Evolutionary conservation across 2,888 invertebrate species (phyloP), one percentile per base, ranked within the genome.

Genomic region (Stomorhina lunata): DNA sequence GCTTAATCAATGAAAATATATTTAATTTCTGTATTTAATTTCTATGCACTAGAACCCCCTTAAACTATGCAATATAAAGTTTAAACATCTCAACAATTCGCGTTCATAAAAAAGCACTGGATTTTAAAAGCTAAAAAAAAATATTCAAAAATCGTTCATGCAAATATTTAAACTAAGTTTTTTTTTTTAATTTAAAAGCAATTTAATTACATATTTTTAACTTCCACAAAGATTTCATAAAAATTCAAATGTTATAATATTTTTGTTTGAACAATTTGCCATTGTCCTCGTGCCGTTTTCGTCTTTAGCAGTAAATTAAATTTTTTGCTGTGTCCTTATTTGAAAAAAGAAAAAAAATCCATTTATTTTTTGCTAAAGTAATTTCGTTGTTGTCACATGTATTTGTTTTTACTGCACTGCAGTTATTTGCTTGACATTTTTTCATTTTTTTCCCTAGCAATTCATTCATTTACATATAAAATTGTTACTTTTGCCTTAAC

Each of bases 341-440:
- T 76, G 32, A 71, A 63, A 45, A n/a, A n/a, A n/a, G n/a, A n/a
- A n/a, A n/a, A n/a, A 20, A 50, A 20, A 25, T 69, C 68, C n/a
- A 17, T 22, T 34, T 37, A 17, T 50, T 72, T 59, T 59, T 68
- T 53, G 25, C 4, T 9, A 20, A 4, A 20, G 9, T 15, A n/a
- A n/a, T 20, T 43, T 40, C 9, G 29, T n/a, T n/a, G n/a, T n/a
- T n/a, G n/a, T n/a, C n/a, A n/a, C 53, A 32, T 69, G 20, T 75
- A 75, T 78, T 77, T 57, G 65, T 75, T 82, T 73, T 78, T 73
- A 78, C 81, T 82, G 81, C 81, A 82, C 69, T 82, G 81, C 82
- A 82, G 82, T 76, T 79, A 75, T 76, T 79, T 79, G 75, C 65
- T 53, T 59, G 66, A 53, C 32, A 73, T 73, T 80, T 69, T 75